Percentiles rank a stretch among this genome's conserved stretches.
Evolutionary conservation across 2,113 vertebrate genomes (phyloP).

Genomic region (Platysteira castanea): DNA sequence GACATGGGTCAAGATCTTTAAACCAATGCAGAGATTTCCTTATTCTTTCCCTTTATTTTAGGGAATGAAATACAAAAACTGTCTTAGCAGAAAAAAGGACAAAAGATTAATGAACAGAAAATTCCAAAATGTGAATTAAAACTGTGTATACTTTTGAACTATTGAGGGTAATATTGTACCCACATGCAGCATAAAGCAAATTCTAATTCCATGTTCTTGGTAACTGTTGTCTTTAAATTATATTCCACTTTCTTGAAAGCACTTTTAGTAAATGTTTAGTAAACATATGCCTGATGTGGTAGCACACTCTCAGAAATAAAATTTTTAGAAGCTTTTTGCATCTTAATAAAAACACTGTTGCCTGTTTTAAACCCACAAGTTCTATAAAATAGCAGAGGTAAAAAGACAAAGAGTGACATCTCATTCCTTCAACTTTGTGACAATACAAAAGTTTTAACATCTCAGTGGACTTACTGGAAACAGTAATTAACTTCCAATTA

Average conservation of each 20-base stretch:
- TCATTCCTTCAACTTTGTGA: background rate
- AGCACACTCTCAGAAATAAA: background rate
- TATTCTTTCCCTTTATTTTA: background rate
- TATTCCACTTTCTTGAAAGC: background rate
- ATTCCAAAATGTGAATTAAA: background rate
- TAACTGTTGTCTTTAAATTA: background rate
- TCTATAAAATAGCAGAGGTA: background rate
- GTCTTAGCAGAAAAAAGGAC: background rate
- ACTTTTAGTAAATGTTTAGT: background rate
- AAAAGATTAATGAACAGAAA: background rate
- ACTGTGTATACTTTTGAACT: background rate
- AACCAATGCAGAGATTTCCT: background rate
- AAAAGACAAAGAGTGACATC: background rate
- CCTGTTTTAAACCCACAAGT: background rate
- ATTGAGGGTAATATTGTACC: background rate
- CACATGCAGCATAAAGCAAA: background rate
- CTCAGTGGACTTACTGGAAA: background rate
- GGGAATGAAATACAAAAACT: background rate
- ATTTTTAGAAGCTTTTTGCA: background rate
- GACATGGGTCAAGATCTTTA: background rate
- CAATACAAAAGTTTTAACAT: background rate
- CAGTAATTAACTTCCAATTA: slow-evolving; percentile 38
- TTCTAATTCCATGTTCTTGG: background rate
- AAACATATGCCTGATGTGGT: background rate
- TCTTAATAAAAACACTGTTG: background rate